These are phyloP conservation scores for Lepidurus packardi DNA, from an alignment of 1,140 invertebrate genomes.

Conservation along the genomic window DNA sequence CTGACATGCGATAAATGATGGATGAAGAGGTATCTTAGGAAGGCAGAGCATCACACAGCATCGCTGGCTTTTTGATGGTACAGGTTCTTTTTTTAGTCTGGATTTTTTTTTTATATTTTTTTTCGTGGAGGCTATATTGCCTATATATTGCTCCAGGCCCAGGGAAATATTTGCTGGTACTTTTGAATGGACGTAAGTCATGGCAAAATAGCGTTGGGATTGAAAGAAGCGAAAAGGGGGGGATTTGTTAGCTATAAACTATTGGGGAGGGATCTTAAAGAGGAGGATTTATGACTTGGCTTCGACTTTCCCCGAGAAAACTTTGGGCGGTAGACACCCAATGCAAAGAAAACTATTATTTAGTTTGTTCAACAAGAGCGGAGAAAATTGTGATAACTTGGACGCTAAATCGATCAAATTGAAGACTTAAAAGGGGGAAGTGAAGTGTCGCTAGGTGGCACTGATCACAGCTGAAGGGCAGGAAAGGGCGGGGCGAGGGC, in stretches of 20 bases:
- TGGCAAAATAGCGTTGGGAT: neutral
- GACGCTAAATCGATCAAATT: too few species aligned
- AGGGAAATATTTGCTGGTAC: slow-evolving; percentile 1
- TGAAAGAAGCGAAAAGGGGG: neutral
- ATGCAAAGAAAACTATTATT: too few species aligned
- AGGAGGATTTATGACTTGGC: too few species aligned
- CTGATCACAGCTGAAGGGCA: too few species aligned
- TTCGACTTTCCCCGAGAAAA: too few species aligned
- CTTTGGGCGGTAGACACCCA: too few species aligned
- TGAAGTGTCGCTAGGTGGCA: too few species aligned
- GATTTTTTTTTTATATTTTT: neutral
- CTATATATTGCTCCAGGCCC: neutral
- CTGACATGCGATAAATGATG: slow-evolving; percentile 1
- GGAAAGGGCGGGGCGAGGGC: too few species aligned
- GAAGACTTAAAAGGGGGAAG: too few species aligned
- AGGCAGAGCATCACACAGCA: neutral
- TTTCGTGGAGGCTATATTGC: neutral
- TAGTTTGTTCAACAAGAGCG: too few species aligned
- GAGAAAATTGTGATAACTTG: too few species aligned
- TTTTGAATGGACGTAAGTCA: slow-evolving; percentile 3
- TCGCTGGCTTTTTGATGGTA: neutral
- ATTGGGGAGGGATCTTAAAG: neutral
- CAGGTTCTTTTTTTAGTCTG: neutral
- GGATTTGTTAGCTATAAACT: neutral
- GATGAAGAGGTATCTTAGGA: neutral